phyloP scores from a whole-genome alignment of 2,113 vertebrate genomes.

The Pseudopipra pipra region DNA sequence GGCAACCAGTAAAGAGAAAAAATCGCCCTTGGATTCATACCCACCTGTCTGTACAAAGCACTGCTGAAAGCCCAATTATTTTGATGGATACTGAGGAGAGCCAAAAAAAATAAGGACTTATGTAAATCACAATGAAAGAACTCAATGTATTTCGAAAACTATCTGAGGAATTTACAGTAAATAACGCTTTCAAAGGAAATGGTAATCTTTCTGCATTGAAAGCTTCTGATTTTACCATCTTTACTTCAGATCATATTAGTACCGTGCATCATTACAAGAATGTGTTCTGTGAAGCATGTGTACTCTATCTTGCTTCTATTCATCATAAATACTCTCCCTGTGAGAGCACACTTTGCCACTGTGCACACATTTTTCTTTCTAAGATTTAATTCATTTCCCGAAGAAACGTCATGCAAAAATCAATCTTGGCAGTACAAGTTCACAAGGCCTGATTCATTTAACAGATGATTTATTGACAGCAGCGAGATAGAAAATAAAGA shows the following conservation, averaged over 20 bases:
- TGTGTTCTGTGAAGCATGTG: conserved; percentile 53
- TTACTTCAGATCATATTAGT: conserved; percentile 48
- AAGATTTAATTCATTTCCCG: conserved; percentile 49
- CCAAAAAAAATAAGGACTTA: not conserved
- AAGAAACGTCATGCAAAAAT: conserved; percentile 40
- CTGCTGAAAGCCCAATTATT: conserved; percentile 35
- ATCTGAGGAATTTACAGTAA: conserved; percentile 30
- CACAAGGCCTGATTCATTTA: conserved; percentile 42
- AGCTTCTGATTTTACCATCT: conserved; percentile 47
- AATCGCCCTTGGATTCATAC: not conserved
- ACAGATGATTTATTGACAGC: conserved; percentile 38
- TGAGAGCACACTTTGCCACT: conserved; percentile 31
- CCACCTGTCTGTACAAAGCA: not conserved
- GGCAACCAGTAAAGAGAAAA: not conserved
- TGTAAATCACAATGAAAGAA: conserved; percentile 21
- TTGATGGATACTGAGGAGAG: not conserved
- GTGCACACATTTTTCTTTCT: conserved; percentile 24
- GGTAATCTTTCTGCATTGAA: conserved; percentile 31
- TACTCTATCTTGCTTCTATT: conserved; percentile 28
- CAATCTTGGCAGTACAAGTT: conserved; percentile 32
- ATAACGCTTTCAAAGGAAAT: conserved; percentile 56
- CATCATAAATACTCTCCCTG: conserved; percentile 48
- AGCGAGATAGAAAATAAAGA: conserved; percentile 39
- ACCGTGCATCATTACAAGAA: conserved; percentile 51
- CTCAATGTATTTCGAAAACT: conserved; percentile 15